Conservation (phyloP, 2,888 invertebrate genomes). For the Leucozona laternaria region DNA sequence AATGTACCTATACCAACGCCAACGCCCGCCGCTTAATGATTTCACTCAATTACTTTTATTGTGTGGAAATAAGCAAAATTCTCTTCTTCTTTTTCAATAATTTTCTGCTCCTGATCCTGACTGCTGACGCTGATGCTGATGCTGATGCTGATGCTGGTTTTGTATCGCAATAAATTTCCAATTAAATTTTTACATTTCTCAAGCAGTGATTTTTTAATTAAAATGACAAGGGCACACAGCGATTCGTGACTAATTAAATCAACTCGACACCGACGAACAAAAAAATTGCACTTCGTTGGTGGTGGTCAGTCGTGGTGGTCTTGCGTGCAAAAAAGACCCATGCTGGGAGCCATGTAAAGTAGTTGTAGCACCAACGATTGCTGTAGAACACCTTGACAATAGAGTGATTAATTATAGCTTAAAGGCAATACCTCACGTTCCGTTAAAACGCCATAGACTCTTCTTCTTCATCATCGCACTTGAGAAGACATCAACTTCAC, state of each 20-base stretch:
- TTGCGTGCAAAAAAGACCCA: conserved; percentile 45
- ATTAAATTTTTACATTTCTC: conserved; percentile 66
- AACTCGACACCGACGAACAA: conserved; percentile 45
- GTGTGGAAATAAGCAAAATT: conserved; percentile 27
- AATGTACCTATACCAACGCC: neutral
- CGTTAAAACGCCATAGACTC: conserved; percentile 48
- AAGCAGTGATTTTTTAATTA: conserved; percentile 72
- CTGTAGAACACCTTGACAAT: conserved; percentile 55
- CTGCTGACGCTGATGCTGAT: conserved; percentile 1
- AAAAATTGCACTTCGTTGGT: conserved; percentile 56
- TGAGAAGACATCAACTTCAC: conserved; percentile 23
- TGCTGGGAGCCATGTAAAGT: conserved; percentile 15
- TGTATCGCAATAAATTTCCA: conserved; percentile 72
- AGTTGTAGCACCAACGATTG: conserved; percentile 35
- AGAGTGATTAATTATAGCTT: conserved; percentile 71
- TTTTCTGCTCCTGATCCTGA: neutral
- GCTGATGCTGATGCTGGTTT: conserved; percentile 15
- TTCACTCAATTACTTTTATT: conserved; percentile 49
- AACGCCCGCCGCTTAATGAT: conserved; percentile 29
- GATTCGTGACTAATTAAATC: conserved; percentile 75
- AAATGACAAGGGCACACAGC: conserved; percentile 74
- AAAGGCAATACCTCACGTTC: conserved; percentile 72
- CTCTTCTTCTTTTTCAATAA: neutral
- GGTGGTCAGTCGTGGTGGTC: conserved; percentile 45
- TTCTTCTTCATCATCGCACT: conserved; percentile 30